Evolutionary conservation across 1,140 invertebrate species (phyloP).

Genomic region (Pachypsylla venusta): DNA sequence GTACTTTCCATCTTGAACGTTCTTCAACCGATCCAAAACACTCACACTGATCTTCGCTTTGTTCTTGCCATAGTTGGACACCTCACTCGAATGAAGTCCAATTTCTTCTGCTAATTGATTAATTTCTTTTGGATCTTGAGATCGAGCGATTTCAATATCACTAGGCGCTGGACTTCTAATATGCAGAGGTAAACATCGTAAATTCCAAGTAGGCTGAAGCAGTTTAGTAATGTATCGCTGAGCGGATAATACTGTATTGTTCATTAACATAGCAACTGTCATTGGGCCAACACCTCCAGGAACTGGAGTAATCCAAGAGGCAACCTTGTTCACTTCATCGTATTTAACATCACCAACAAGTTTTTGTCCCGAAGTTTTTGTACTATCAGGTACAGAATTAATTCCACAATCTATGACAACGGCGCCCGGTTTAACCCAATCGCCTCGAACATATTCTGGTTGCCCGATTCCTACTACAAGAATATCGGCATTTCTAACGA

Average conservation of each 20-base stretch:
- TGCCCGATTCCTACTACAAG: constrained; percentile 90
- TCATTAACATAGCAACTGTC: constrained; percentile 96
- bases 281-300: constrained; percentile 97
- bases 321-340: constrained; percentile 57
- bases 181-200: constrained; percentile 41
- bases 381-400: constrained; percentile 74
- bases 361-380: constrained; percentile 65
- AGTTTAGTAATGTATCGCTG: constrained; percentile 41
- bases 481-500: constrained; percentile 79
- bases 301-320: constrained; percentile 87
- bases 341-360: constrained; percentile 93
- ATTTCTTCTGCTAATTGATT: constrained; percentile 63
- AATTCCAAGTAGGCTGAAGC: constrained; percentile 42
- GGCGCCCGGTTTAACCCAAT: constrained; percentile 95
- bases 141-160: constrained; percentile 78
- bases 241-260: constrained; percentile 82
- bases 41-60: constrained; percentile 90
- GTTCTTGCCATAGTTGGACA: constrained; percentile 79
- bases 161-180: constrained; percentile 31
- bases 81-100: constrained; percentile 61
- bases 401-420: constrained; percentile 99
- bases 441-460: constrained; percentile 79
- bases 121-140: constrained; percentile 79
- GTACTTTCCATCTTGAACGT: constrained; percentile 70
- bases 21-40: constrained; percentile 56